phyloP scores from a whole-genome alignment of 2,888 invertebrate genomes.

The Ferrisia virgata region DNA sequence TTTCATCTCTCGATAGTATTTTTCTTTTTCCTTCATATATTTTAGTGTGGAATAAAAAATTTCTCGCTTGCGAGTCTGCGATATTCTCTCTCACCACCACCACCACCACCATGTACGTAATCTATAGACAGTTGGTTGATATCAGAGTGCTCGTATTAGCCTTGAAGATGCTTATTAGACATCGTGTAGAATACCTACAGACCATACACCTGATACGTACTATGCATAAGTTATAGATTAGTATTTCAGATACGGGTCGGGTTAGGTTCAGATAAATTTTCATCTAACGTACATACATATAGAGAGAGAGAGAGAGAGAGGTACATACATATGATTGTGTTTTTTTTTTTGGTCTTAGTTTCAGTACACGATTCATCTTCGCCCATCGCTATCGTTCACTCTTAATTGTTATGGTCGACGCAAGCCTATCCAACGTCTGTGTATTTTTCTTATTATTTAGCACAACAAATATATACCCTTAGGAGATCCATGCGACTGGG shows the following conservation, averaged over 20 bases:
- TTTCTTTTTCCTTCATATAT: not conserved
- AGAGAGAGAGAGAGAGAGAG: no score
- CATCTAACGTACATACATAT: no score
- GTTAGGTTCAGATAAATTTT: no score
- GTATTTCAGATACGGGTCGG: not conserved
- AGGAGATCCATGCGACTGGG: not conserved
- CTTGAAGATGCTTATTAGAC: not conserved
- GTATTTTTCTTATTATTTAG: not conserved
- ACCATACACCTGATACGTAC: no score
- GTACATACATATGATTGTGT: no score
- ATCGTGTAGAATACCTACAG: no score
- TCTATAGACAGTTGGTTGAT: not conserved
- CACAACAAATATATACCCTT: not conserved
- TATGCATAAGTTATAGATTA: not conserved
- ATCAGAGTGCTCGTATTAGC: not conserved
- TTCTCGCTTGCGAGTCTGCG: not conserved
- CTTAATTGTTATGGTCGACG: constrained; percentile 1
- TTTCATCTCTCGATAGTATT: not conserved
- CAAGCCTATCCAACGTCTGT: not conserved
- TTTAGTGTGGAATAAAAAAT: not conserved
- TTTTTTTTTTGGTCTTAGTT: no score
- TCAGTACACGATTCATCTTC: no score
- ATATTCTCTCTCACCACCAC: no score
- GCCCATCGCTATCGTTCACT: not conserved
- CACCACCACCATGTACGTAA: no score